Conservation (phyloP, 2,888 invertebrate species). For the Cheilosia soror region DNA sequence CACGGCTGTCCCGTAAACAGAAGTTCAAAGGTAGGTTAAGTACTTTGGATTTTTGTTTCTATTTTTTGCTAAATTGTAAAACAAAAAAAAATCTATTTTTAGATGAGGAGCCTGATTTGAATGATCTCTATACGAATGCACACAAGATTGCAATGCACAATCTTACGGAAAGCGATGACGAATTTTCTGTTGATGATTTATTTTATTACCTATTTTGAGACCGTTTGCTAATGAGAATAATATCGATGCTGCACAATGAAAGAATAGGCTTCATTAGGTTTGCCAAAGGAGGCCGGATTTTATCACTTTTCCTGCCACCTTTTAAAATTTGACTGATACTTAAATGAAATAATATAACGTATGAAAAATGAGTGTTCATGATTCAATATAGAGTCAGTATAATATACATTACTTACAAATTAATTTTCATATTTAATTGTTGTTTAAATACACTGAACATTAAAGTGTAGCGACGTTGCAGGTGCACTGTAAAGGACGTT, state of each 20-base stretch:
- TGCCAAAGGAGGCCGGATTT: not conserved
- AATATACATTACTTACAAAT: too few species aligned
- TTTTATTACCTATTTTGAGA: conserved; percentile 77
- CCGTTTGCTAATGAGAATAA: not conserved
- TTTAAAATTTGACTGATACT: conserved; percentile 43
- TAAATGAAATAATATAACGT: conserved; percentile 11
- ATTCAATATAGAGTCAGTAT: too few species aligned
- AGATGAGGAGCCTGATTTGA: conserved; percentile 79
- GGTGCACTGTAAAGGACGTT: too few species aligned
- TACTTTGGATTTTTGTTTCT: not conserved
- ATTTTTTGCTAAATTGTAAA: not conserved
- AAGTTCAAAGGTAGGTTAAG: conserved; percentile 79
- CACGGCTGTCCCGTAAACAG: conserved; percentile 79
- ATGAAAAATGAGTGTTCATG: conserved; percentile 2
- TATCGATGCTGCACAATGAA: not conserved
- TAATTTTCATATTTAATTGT: too few species aligned
- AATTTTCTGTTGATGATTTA: conserved; percentile 79
- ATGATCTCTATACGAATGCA: conserved; percentile 82
- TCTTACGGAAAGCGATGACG: conserved; percentile 79
- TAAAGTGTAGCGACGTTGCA: too few species aligned
- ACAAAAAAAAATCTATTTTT: conserved; percentile 5
- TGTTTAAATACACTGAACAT: too few species aligned
- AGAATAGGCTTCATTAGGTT: not conserved
- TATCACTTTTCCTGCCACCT: conserved; percentile 12
- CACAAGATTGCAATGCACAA: conserved; percentile 80